Conservation (phyloP, 2,797 vertebrate genomes). For the Sebastes paucispinis region DNA sequence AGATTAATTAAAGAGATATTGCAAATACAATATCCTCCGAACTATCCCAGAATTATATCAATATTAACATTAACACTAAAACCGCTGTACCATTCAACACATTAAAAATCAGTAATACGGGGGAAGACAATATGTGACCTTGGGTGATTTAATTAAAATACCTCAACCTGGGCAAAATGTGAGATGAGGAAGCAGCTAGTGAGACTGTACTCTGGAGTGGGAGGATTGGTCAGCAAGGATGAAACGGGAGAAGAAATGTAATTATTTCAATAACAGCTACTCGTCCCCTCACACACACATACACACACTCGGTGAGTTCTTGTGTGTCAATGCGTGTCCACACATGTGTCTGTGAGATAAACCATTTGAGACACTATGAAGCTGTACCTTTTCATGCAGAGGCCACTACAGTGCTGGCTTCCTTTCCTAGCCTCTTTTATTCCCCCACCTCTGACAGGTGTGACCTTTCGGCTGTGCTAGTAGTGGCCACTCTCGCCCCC, state of each 20-base stretch:
- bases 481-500: conserved; percentile 62
- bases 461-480: conserved; percentile 79
- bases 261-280: conserved; percentile 35
- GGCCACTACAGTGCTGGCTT: conserved; percentile 37
- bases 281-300: not conserved
- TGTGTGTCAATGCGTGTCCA: not conserved
- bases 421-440: conserved; percentile 45
- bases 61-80: conserved; percentile 37
- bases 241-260: conserved; percentile 27
- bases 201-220: not conserved
- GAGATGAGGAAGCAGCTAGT: not conserved
- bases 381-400: conserved; percentile 43
- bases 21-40: conserved; percentile 41
- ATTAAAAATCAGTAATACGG: conserved; percentile 1
- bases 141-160: conserved; percentile 43
- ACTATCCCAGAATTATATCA: conserved; percentile 34
- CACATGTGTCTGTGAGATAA: conserved; percentile 11
- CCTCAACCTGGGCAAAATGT: conserved; percentile 8
- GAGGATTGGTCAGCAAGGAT: not conserved
- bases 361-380: conserved; percentile 40
- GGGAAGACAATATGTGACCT: conserved; percentile 29
- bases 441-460: conserved; percentile 73
- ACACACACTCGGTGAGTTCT: not conserved
- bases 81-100: conserved; percentile 12
- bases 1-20: conserved; percentile 57